Base-by-base conservation (phyloP, 2,113 vertebrate genomes). In the Fregetta grallaria region DNA sequence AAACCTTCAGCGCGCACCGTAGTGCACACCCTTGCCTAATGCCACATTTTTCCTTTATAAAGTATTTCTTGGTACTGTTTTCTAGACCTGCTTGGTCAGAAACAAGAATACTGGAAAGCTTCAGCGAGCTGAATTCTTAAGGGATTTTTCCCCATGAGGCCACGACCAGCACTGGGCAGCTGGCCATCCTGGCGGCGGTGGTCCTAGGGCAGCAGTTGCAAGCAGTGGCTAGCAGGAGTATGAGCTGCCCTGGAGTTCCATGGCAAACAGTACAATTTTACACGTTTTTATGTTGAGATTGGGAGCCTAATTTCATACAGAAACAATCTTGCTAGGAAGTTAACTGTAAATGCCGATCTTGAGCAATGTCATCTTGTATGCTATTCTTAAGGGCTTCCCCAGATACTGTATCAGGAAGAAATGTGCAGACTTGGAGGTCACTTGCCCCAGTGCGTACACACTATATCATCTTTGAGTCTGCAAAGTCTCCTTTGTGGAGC, bases 181-280 rank as follows among this genome's bases (percentile, higher is more conserved):
- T n/a, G 49, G 23, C 36, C 5, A 6, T 55, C 62, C 55, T 40
- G 40, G n/a, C 1, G 3, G 58, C 3, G 0, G 5, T 19, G 17
- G 58, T 32, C 16, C 44, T 52, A 38, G 16, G 25, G 21, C 52
- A 67, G 79, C 40, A 22, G 34, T 25, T 34, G 66, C 18, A 79
- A 53, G 50, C 55, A 32, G 50, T 21, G 23, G 22, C 42, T 63
- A 15, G 52, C 36, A 20, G 44, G 18, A 13, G 12, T 36, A 5
- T 38, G 61, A 62, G 42, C 80, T 49, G 18, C 32, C 50, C 49
- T 63, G 56, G 19, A 44, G 42, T 71, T 52, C 65, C 22, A 4
- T 45, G 34, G 62, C 36, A 42, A 74, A 26, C 49, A 56, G 32
- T 40, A 32, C 0, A 1, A 32, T 45, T 56, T 58, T 44, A 38